phyloP scores from a whole-genome alignment of 2,113 vertebrate species.

The Semnornis frantzii region DNA sequence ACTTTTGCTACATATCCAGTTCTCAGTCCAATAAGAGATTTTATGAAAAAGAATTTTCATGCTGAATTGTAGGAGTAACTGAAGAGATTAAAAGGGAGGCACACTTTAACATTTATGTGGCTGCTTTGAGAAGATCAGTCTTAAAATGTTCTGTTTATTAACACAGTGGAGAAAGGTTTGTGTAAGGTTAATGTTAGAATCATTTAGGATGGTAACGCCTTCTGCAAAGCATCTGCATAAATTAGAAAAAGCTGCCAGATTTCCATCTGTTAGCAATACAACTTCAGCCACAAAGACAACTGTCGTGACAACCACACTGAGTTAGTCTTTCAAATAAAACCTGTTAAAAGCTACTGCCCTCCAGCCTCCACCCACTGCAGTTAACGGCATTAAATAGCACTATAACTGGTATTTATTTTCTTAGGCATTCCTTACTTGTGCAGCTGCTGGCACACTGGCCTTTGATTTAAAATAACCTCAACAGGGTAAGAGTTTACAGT shows the following conservation, averaged over 20 bases:
- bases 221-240: conserved; percentile 66
- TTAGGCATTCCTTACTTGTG: conserved; percentile 72
- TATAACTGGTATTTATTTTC: conserved; percentile 80
- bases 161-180: conserved; percentile 36
- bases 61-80: not conserved
- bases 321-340: conserved; percentile 81
- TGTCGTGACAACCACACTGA: conserved; percentile 77
- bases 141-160: conserved; percentile 66
- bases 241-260: conserved; percentile 70
- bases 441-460: conserved; percentile 65
- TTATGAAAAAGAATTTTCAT: not conserved
- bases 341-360: conserved; percentile 79
- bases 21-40: not conserved
- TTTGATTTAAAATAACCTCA: conserved; percentile 78
- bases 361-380: conserved; percentile 70
- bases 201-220: conserved; percentile 54
- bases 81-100: conserved; percentile 16
- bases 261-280: conserved; percentile 80
- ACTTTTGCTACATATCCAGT: conserved; percentile 6
- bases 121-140: conserved; percentile 30
- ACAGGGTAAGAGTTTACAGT: conserved; percentile 53
- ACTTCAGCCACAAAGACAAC: conserved; percentile 76
- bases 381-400: conserved; percentile 72
- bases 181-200: conserved; percentile 63
- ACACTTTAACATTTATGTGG: conserved; percentile 14